Base-by-base conservation (phyloP, 2,113 vertebrate genomes). In the Ptychochromis oligacanthus region DNA sequence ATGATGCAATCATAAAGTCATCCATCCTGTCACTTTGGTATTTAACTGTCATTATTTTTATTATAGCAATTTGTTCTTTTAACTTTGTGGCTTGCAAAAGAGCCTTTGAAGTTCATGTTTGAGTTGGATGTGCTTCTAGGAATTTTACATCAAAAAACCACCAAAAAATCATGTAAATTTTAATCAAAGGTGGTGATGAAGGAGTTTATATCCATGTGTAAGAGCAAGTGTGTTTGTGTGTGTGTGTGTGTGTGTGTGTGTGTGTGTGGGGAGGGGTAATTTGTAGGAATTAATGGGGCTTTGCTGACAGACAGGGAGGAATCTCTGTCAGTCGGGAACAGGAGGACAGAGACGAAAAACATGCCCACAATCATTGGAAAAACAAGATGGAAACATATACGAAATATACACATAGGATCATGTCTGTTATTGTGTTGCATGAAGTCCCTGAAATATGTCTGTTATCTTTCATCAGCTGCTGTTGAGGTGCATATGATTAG, bases 171-270 rank as follows among this genome's bases (percentile, higher is more conserved):
- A 78, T 81, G 84, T 77, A 61, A 60, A 64, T 40, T 61, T 89
- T 85, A 62, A 92, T 91, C 79, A 84, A 64, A 90, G 77, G 82
- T 60, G 80, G 57, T 89, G 89, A 93, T 75, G 64, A 84, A 87
- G 43, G 31, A 67, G 67, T 60, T 46, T 80, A 5, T 9, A 22
- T 74, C 74, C 52, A 15, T 76, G 1, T 70, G 28, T 40, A 56
- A 43, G 13, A 14, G 60, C 5, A 61, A n/a, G n/a, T n/a, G n/a
- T n/a, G n/a, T n/a, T n/a, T 57, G 65, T 62, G 80, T 65, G 36
- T 57, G 14, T 49, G 77, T 54, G 22, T 26, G 75, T 46, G 13
- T 15, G 34, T 28, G n/a, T 18, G 61, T 75, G 67, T 56, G 80
- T 54, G 38, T 49, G 18, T n/a, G n/a, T n/a, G n/a, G n/a, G n/a